phyloP scores from a whole-genome alignment of 2,113 vertebrate genomes.

The Erpornis zantholeuca region DNA sequence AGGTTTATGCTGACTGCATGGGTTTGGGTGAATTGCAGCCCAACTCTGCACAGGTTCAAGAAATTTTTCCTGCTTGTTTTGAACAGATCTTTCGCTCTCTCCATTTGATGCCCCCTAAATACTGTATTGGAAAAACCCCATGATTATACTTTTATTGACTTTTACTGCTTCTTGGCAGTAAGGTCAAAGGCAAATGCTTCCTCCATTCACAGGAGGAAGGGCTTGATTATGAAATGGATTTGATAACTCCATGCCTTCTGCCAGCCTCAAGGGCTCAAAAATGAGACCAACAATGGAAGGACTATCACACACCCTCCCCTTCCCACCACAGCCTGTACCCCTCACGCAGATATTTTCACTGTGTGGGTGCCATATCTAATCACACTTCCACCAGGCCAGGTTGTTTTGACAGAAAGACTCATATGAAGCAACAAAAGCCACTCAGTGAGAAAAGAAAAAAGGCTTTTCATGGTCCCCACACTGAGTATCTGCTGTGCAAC shows the following conservation, averaged over 20 bases:
- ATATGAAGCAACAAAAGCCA: not conserved
- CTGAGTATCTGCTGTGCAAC: not conserved
- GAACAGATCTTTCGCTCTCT: not conserved
- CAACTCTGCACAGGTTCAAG: not conserved
- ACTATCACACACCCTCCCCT: not conserved
- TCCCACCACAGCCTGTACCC: not conserved
- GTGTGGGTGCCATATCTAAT: not conserved
- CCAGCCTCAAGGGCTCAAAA: not conserved
- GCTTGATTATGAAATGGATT: not conserved
- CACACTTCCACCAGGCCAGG: not conserved
- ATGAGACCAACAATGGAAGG: not conserved
- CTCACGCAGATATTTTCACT: not conserved
- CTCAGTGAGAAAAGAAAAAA: not conserved
- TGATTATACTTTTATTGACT: not conserved
- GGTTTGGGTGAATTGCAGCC: not conserved
- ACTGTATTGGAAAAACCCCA: not conserved
- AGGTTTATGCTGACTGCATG: not conserved
- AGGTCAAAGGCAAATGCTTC: no score
- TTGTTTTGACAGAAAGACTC: slow-evolving; percentile 1
- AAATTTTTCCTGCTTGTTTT: not conserved
- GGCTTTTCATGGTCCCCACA: not conserved
- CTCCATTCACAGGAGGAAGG: not conserved
- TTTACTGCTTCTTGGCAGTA: not conserved
- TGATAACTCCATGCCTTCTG: not conserved
- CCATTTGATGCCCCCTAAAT: not conserved